Evolutionary conservation across 2,113 vertebrate genomes (phyloP), one percentile per base, ranked within the genome.

Genomic region (Cyanistes caeruleus): DNA sequence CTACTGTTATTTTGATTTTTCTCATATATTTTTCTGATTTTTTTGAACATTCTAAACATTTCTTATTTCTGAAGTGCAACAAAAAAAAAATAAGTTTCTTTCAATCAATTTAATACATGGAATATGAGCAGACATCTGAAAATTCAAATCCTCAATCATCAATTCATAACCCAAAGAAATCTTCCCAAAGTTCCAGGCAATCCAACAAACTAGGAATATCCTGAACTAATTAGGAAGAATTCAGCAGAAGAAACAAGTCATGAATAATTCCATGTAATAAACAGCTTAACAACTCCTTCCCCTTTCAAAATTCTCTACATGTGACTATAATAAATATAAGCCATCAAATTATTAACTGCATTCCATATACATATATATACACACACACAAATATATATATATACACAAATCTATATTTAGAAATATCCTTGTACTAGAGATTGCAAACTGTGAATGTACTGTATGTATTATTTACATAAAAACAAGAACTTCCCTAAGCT

Each of bases 401-500:
- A 39, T 14, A 30, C 10, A 8, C 7, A 74, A 43, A 5, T 23
- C 7, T 55, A 3, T 23, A 39, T 35, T 67, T 43, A 64, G 19
- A 85, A 87, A 75, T 16, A 35, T 24, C 24, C 17, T 43, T 58
- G 8, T 13, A 43, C 39, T 21, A 90, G 4, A 84, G 39, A 52
- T 4, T 23, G 14, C 3, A 55, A 87, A 30, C 19, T 55, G 1
- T 60, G 13, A 93, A 60, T 15, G 33, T 6, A 58, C 44, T 62
- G 2, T 74, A 73, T 23, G 13, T 49, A 21, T 39, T 52, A 87
- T 62, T 73, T 63, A 11, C 39, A 39, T 35, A 72, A 89, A 95
- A 65, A 18, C 35, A 94, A n/a, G 63, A 93, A 76, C 35, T 90
- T 70, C 84, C 64, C 59, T 68, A 41, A 51, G 85, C 64, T 96